These are phyloP conservation scores for Epicampocera succincta DNA, from an alignment of 2,888 invertebrate species.

Conservation along the genomic window DNA sequence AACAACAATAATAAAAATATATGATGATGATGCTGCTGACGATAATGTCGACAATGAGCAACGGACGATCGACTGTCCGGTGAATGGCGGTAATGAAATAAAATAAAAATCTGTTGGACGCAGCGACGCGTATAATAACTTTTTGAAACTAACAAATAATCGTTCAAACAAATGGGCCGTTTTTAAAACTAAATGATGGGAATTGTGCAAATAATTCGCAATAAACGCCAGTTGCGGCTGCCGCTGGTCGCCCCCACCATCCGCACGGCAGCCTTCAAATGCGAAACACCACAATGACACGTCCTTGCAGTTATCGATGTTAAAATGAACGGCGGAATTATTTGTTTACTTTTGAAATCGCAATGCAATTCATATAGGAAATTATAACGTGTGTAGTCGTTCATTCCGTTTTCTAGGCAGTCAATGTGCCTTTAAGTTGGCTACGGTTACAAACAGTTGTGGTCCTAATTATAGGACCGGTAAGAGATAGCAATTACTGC, in stretches of 20 bases:
- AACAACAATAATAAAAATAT: constrained; percentile 7
- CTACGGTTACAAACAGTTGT: neutral
- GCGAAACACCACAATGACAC: constrained; percentile 16
- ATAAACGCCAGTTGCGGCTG: neutral
- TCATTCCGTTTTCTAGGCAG: neutral
- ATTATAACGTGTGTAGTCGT: neutral
- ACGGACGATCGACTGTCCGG: neutral
- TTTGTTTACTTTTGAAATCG: constrained; percentile 50
- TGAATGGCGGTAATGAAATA: constrained; percentile 2
- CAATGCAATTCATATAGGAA: constrained; percentile 34
- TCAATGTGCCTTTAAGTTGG: constrained; percentile 6
- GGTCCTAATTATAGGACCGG: neutral
- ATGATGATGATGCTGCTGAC: neutral
- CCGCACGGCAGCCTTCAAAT: neutral
- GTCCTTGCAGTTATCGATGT: constrained; percentile 56
- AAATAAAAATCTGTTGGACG: constrained; percentile 34
- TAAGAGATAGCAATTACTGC: no score
- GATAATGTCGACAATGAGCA: constrained; percentile 14
- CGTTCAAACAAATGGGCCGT: neutral
- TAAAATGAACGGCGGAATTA: constrained; percentile 32
- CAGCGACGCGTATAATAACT: constrained; percentile 34
- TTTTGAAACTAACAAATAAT: constrained; percentile 32
- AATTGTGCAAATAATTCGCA: constrained; percentile 7
- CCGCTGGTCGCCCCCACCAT: neutral
- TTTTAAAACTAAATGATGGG: constrained; percentile 36